Conservation (phyloP, 2,113 vertebrate species). For the Helogale parvula region DNA sequence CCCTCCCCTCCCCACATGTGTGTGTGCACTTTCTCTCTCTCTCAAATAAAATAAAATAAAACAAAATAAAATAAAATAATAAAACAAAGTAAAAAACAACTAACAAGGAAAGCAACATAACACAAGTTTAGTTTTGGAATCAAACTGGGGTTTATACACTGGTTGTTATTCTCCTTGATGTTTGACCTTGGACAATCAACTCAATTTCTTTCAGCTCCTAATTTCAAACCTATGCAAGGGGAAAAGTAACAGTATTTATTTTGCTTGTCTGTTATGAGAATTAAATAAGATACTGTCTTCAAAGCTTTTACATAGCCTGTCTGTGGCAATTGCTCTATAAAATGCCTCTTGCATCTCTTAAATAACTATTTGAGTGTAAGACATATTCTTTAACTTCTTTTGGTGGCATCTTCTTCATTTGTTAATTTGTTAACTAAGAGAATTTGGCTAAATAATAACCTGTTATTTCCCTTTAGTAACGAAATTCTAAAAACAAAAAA, state of each 20-base stretch:
- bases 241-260: not conserved
- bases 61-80: too few relatives aligned
- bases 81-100: not conserved
- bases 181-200: not conserved
- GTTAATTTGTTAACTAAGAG: not conserved
- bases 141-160: not conserved
- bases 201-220: not conserved
- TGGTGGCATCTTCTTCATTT: not conserved
- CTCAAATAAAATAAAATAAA: too few relatives aligned
- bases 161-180: not conserved
- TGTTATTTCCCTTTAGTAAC: not conserved
- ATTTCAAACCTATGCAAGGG: not conserved
- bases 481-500: not conserved
- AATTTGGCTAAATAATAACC: not conserved
- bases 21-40: too few relatives aligned
- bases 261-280: not conserved
- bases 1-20: too few relatives aligned
- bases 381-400: not conserved
- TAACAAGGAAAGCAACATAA: not conserved
- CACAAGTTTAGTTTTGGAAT: not conserved
- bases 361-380: not conserved
- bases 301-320: not conserved
- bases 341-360: not conserved
- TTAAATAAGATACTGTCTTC: not conserved
- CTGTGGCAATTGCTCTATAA: not conserved